Conservation (phyloP, 2,888 invertebrate species). For the Zonitis immaculata region DNA sequence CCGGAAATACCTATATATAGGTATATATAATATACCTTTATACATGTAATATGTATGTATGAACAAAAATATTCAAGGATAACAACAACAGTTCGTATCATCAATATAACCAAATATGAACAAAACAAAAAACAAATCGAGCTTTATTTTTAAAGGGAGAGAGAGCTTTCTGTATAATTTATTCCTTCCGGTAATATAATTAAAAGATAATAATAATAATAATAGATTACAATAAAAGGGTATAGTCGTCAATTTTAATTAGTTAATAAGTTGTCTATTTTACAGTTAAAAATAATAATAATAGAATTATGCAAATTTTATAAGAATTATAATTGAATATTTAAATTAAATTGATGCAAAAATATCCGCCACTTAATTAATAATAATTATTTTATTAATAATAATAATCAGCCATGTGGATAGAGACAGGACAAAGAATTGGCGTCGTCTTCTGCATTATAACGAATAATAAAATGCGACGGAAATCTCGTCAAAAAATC, state of each 20-base stretch:
- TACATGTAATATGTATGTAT: not conserved
- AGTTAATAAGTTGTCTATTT: not conserved
- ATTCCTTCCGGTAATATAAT: not conserved
- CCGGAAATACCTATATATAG: too few species aligned
- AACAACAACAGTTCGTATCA: not conserved
- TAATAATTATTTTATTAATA: not conserved
- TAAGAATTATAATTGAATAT: too few species aligned
- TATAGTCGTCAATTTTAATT: constrained; percentile 1
- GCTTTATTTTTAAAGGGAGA: not conserved
- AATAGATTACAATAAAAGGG: too few species aligned
- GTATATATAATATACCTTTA: too few species aligned
- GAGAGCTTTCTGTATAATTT: not conserved
- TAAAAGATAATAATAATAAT: too few species aligned
- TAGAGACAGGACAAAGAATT: not conserved
- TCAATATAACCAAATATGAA: not conserved
- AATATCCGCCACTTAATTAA: not conserved
- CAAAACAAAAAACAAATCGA: not conserved
- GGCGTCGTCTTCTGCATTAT: too few species aligned
- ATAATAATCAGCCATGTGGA: not conserved
- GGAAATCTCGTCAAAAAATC: too few species aligned
- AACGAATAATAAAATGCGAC: too few species aligned
- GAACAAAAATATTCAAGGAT: not conserved
- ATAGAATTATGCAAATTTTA: not conserved
- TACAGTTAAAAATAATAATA: not conserved
- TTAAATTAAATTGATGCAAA: too few species aligned